A percentile compares a stretch with the other conserved stretches of the same genome.
Evolutionary conservation across 2,888 invertebrate genomes (phyloP).

Genomic region (Calameuta idolon): DNA sequence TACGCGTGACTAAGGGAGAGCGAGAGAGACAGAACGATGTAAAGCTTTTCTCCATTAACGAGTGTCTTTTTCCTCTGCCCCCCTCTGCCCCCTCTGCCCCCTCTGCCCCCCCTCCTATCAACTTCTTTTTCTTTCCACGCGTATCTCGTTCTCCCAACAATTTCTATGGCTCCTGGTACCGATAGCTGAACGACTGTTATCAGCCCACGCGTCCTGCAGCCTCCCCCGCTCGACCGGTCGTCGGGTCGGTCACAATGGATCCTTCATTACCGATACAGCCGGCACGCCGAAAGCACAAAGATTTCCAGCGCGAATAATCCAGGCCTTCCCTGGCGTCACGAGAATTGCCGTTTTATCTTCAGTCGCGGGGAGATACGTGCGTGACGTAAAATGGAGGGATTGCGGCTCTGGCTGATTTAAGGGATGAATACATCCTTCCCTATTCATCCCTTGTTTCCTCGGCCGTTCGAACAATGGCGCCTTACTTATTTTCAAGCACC

Average conservation of each 20-base stretch:
- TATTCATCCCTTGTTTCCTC: neutral
- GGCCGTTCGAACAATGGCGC: neutral
- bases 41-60: conserved; percentile 52
- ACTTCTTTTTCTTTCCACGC: conserved; percentile 17
- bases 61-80: conserved; percentile 59
- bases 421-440: neutral
- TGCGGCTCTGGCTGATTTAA: neutral
- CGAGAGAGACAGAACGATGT: conserved; percentile 6
- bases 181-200: conserved; percentile 12
- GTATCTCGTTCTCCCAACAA: conserved; percentile 16
- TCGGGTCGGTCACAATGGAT: conserved; percentile 58
- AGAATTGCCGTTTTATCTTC: neutral
- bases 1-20: neutral
- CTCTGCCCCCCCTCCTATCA: too few relatives aligned
- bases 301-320: neutral
- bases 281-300: conserved; percentile 21
- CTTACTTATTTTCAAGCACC: neutral
- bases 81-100: too few relatives aligned
- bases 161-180: conserved; percentile 23
- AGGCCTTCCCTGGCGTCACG: neutral
- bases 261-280: conserved; percentile 62
- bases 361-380: neutral
- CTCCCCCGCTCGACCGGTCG: conserved; percentile 32
- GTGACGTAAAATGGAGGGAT: neutral
- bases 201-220: conserved; percentile 12